phyloP scores from a whole-genome alignment of 2,797 vertebrate genomes.

The Channallabes apus region DNA sequence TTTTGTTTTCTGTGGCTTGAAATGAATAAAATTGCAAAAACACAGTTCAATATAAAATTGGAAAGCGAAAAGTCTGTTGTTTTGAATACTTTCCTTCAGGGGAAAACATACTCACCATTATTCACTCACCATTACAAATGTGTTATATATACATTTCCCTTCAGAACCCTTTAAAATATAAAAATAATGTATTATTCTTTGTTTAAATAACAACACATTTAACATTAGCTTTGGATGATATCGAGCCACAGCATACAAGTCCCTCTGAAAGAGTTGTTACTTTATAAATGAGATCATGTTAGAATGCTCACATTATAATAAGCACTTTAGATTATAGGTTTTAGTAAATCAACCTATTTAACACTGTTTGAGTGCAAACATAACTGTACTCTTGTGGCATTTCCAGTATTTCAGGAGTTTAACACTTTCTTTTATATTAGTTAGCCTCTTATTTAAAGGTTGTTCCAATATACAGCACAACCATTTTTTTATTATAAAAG shows the following conservation, averaged over 20 bases:
- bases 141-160: background rate
- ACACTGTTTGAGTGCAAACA: background rate
- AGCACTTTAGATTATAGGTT: background rate
- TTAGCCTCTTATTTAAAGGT: background rate
- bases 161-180: background rate
- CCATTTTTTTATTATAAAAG: background rate
- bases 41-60: background rate
- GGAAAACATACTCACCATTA: background rate
- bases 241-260: background rate
- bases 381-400: background rate
- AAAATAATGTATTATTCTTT: background rate
- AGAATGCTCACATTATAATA: background rate
- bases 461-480: background rate
- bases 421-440: background rate
- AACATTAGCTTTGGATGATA: background rate
- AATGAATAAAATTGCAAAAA: background rate
- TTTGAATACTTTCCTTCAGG: background rate
- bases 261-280: background rate
- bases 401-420: conserved; percentile 6
- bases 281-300: background rate
- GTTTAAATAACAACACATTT: background rate
- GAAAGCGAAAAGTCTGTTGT: background rate
- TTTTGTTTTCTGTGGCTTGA: background rate
- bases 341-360: background rate
- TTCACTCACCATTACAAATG: background rate